These are phyloP conservation scores for Nebria salina DNA, from an alignment of 2,888 invertebrate genomes.

Conservation along the genomic window DNA sequence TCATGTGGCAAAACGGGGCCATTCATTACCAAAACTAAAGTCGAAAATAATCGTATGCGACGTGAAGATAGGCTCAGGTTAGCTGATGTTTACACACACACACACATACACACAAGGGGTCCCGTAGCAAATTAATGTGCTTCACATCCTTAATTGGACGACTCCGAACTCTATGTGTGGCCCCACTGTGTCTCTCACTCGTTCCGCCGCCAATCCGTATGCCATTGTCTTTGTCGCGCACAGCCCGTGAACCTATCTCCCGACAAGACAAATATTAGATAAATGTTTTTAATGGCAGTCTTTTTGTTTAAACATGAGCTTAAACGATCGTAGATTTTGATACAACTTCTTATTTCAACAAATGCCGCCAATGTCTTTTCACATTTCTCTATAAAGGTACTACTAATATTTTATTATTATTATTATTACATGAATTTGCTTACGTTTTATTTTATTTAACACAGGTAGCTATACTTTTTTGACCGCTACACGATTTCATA, in stretches of 20 bases:
- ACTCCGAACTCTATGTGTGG: conserved; percentile 44
- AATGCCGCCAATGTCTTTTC: not conserved
- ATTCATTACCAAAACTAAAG: conserved; percentile 40
- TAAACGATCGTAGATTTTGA: conserved; percentile 30
- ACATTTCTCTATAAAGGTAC: too few relatives aligned
- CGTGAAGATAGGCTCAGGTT: conserved; percentile 30
- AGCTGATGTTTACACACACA: conserved; percentile 38
- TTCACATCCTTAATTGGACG: conserved; percentile 46
- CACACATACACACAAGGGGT: conserved; percentile 14
- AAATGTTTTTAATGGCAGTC: conserved; percentile 42
- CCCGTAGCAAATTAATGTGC: conserved; percentile 46
- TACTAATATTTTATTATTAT: too few relatives aligned
- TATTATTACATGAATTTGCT: too few relatives aligned
- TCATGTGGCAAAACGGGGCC: conserved; percentile 31
- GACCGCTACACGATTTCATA: too few relatives aligned
- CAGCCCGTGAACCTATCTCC: conserved; percentile 25
- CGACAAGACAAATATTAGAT: conserved; percentile 46
- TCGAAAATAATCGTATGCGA: conserved; percentile 41
- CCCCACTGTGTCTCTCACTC: conserved; percentile 18
- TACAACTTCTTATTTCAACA: not conserved
- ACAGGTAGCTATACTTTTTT: too few relatives aligned
- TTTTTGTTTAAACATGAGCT: conserved; percentile 43
- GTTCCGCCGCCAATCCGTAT: not conserved
- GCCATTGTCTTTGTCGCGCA: not conserved
- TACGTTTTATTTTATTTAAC: too few relatives aligned